Evolutionary conservation across 2,113 vertebrate genomes (phyloP).

Genomic region (Ammodytes marinus): DNA sequence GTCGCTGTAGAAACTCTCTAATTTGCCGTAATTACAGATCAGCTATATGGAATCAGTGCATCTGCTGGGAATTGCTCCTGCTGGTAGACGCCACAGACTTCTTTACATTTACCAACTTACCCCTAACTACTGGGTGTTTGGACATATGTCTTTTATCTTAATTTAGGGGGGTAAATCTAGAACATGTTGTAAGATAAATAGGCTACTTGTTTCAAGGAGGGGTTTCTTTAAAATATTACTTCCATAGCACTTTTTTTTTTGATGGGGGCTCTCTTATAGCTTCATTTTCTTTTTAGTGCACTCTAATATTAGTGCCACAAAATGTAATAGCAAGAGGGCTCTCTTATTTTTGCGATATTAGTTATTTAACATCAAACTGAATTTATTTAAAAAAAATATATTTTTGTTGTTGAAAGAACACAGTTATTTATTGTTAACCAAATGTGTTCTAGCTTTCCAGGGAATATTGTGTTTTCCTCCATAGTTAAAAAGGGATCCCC

Average conservation of each 20-base stretch:
- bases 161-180: conserved; percentile 47
- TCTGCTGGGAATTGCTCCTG: conserved; percentile 34
- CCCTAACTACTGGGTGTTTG: conserved; percentile 68
- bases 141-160: conserved; percentile 39
- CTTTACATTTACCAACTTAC: conserved; percentile 62
- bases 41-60: conserved; percentile 61
- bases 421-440: neutral
- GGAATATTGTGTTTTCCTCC: neutral
- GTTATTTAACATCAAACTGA: neutral
- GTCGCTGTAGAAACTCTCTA: conserved; percentile 60
- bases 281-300: neutral
- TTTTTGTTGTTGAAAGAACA: neutral
- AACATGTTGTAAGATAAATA: conserved; percentile 41
- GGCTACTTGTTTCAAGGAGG: conserved; percentile 19
- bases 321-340: neutral
- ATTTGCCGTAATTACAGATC: conserved; percentile 79
- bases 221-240: conserved; percentile 26
- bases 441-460: neutral
- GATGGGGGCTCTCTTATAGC: neutral
- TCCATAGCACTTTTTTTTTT: conserved; percentile 22
- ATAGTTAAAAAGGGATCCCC: conserved; percentile 12
- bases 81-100: conserved; percentile 31
- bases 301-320: neutral
- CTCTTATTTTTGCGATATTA: neutral
- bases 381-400: neutral